phyloP scores from a whole-genome alignment of 30 jellyfish, hydroid and myxozoan genomes.

The Pelagia noctiluca region DNA sequence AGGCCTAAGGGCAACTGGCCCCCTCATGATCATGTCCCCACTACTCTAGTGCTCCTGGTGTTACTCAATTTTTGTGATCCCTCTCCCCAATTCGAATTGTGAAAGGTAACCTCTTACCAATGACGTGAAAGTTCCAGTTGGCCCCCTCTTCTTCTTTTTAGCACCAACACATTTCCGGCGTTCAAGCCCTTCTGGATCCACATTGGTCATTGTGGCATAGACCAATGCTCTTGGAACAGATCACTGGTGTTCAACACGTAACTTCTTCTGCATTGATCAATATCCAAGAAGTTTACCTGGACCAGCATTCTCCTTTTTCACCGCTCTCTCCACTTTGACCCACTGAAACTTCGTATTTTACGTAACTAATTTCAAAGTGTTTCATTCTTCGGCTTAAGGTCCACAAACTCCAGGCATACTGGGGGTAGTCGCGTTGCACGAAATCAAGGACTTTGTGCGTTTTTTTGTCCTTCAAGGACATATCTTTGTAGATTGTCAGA shows the following conservation, averaged over 20 bases:
- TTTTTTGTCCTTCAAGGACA: constrained; percentile 1
- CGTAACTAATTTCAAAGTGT: constrained; percentile 22
- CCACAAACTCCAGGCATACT: constrained; percentile 57
- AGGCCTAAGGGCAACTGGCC: constrained; percentile 11
- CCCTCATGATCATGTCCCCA: constrained; percentile 9
- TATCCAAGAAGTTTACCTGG: constrained; percentile 5
- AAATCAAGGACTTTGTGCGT: constrained; percentile 42
- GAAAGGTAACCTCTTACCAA: constrained; percentile 15
- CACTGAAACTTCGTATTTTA: neutral
- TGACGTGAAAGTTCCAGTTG: constrained; percentile 37
- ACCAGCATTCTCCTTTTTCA: constrained; percentile 2
- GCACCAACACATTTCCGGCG: constrained; percentile 8
- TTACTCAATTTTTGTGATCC: neutral
- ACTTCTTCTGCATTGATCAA: constrained; percentile 1
- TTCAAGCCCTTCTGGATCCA: constrained; percentile 8
- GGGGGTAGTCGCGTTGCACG: constrained; percentile 43
- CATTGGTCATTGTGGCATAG: constrained; percentile 6
- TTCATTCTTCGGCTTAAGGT: constrained; percentile 31
- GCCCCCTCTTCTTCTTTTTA: constrained; percentile 20
- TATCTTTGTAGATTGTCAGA: neutral
- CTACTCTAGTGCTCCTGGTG: constrained; percentile 9
- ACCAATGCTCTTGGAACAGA: constrained; percentile 3
- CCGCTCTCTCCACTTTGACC: constrained; percentile 11
- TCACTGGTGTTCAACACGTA: constrained; percentile 2
- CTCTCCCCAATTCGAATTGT: neutral